A percentile compares a stretch with the other conserved stretches of the same genome.
Evolutionary conservation across 92 coral and sea anemone genomes (phyloP).

Genomic region (Palythoa caribaeorum): DNA sequence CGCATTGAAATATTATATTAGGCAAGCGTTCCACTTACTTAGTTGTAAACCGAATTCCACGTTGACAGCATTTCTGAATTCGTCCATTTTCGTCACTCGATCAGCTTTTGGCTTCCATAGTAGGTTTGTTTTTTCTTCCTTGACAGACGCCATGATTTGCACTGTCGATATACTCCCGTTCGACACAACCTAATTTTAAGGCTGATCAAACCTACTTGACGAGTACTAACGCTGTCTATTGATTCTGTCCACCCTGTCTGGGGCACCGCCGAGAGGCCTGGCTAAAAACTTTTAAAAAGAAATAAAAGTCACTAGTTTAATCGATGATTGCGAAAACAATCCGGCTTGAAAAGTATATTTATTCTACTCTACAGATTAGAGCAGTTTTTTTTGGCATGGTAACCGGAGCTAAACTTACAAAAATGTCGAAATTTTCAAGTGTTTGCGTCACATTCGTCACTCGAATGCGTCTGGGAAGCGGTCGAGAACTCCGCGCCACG

Average conservation of each 20-base stretch:
- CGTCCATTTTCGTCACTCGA: constrained; percentile 81
- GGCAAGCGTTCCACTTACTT: constrained; percentile 61
- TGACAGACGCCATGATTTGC: constrained; percentile 75
- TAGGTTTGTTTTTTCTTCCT: constrained; percentile 62
- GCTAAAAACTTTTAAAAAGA: not conserved
- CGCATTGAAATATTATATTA: not conserved
- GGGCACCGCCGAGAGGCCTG: not conserved
- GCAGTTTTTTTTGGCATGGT: constrained; percentile 30
- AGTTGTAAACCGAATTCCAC: constrained; percentile 62
- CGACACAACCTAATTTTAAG: constrained; percentile 13
- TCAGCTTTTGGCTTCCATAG: constrained; percentile 82
- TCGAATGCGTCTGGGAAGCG: not conserved
- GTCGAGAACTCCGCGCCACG: constrained; percentile 80
- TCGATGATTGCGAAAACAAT: not conserved
- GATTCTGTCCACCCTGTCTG: too few relatives aligned
- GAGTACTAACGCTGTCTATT: too few relatives aligned
- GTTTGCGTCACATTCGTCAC: constrained; percentile 16
- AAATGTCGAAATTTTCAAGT: constrained; percentile 3
- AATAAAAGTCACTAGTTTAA: too few relatives aligned
- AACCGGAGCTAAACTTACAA: constrained; percentile 23
- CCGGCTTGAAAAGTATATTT: not conserved
- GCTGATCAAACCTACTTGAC: not conserved
- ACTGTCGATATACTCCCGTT: not conserved
- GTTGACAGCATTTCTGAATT: constrained; percentile 80
- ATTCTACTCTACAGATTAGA: not conserved